Base-by-base conservation (phyloP, 1,140 invertebrate species). In the Drosophila virilis region DNA sequence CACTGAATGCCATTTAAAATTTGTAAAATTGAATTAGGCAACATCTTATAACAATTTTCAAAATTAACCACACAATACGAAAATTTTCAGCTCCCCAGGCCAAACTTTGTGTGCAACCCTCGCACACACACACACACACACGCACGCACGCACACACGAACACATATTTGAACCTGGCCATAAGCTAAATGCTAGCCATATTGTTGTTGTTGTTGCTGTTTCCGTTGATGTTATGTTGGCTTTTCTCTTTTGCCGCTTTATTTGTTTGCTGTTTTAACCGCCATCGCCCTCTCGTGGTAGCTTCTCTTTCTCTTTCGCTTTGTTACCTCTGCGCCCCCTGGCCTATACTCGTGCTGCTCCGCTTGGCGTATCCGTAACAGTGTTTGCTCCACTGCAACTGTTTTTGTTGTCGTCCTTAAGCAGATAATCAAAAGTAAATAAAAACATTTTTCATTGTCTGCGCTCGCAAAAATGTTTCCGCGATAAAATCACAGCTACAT, bases 341-440 rank as follows among this genome's bases (percentile, higher is more conserved):
- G 17, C 43, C 54, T 15, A 8, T 33, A 10, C 6, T 1, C 7
- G 1, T 40, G 5, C 32, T 74, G 13, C 8, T 42, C 43, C 59
- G 12, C 5, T 33, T 6, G 22, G 8, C 33, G n/a, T 50, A 46
- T 64, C 37, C 61, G 9, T 43, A 42, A 48, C 46, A 32, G 37
- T 59, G 57, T 64, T 67, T 55, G 37, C 42, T 42, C 33, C 40
- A 8, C 17, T 40, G 60, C 38, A 45, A 22, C 35, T 42, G 40
- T 57, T 48, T 37, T 68, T 68, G 55, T 54, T 68, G 59, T 65
- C 22, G 37, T 64, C 50, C 73, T 73, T 70, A 70, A 74, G 74
- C 78, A 81, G 74, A 74, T 74, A 82, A 82, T 82, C 79, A 77
- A 78, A 81, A 68, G 78, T 78, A 82, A 82, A 82, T 82, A 81